Conservation (phyloP, 30 jellyfish, hydroid and myxozoan species). For the Turritopsis dohrnii region DNA sequence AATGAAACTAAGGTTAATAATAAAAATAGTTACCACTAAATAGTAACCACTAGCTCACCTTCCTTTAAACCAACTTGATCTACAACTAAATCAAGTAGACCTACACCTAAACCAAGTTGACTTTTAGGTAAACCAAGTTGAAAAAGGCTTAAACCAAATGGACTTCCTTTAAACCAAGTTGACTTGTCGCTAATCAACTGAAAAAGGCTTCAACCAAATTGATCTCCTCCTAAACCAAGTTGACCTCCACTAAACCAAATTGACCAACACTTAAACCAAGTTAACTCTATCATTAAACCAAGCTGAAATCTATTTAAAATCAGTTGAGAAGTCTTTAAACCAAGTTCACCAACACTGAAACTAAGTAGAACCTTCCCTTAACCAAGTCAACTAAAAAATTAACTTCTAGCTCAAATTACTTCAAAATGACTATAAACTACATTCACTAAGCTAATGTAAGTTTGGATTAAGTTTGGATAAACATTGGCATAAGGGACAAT, state of each 20-base stretch:
- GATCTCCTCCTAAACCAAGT: neutral
- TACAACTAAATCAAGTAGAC: neutral
- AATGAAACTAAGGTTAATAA: neutral
- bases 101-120: neutral
- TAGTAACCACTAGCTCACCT: no score
- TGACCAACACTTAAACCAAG: no score
- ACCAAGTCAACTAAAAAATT: conserved; percentile 4
- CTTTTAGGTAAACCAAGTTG: neutral
- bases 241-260: neutral
- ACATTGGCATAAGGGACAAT: no score
- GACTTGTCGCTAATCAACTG: neutral
- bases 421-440: no score
- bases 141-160: neutral
- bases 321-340: neutral
- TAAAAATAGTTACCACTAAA: neutral
- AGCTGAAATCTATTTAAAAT: no score
- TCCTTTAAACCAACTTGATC: neutral
- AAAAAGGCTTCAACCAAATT: neutral
- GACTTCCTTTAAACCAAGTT: neutral
- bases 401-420: no score
- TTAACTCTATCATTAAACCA: no score
- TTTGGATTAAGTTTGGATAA: no score
- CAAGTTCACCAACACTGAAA: neutral
- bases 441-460: no score
- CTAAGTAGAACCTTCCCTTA: neutral